These are phyloP conservation scores for Plestiodon gilberti DNA, from an alignment of 2,113 vertebrate genomes.

Conservation along the genomic window DNA sequence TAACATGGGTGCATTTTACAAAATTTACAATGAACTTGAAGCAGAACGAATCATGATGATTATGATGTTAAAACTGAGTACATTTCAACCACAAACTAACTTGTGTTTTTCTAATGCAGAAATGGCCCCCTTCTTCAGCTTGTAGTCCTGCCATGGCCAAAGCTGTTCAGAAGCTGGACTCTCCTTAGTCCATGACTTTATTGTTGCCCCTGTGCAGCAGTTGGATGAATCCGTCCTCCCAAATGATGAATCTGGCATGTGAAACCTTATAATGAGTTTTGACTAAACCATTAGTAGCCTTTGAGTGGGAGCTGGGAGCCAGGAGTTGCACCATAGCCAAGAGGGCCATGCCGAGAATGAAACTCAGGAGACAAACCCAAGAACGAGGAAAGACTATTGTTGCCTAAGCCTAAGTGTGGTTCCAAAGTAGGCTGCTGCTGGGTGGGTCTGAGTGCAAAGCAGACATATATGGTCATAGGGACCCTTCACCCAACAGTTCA, in stretches of 20 bases:
- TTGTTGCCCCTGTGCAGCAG: too few relatives aligned
- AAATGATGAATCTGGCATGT: not conserved
- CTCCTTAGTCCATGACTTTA: not conserved
- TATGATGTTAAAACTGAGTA: not conserved
- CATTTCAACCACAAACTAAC: not conserved
- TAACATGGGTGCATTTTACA: not conserved
- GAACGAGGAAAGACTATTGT: too few relatives aligned
- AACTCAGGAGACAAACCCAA: too few relatives aligned
- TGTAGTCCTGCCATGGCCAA: not conserved
- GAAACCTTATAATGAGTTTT: not conserved
- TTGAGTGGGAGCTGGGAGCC: too few relatives aligned
- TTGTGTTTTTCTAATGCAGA: not conserved
- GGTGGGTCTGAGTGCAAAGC: too few relatives aligned
- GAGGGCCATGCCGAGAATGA: too few relatives aligned
- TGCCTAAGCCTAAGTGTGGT: too few relatives aligned
- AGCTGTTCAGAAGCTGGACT: not conserved
- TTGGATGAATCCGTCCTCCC: not conserved
- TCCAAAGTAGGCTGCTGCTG: too few relatives aligned
- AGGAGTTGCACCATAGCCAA: too few relatives aligned
- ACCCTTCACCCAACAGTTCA: too few relatives aligned
- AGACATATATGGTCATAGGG: too few relatives aligned
- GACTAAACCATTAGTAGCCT: too few relatives aligned
- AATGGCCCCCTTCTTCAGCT: not conserved
- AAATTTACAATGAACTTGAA: not conserved
- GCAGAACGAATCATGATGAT: accelerated